These are phyloP conservation scores for Aphaenogaster floridana DNA, from an alignment of 1,140 invertebrate genomes.

Conservation along the genomic window DNA sequence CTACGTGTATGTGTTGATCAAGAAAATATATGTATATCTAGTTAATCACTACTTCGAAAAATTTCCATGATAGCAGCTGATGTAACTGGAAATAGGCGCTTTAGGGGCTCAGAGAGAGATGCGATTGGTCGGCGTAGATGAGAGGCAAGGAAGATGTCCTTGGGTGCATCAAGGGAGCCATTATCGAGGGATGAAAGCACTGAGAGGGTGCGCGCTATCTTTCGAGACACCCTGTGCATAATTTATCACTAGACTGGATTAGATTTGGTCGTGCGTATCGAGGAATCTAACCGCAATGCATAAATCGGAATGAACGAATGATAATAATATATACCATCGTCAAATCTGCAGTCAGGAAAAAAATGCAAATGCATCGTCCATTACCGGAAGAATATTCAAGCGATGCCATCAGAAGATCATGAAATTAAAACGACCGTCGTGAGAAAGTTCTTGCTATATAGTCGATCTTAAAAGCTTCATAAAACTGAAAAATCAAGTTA, in stretches of 20 bases:
- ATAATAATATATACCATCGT: constrained; percentile 68
- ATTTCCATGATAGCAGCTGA: constrained; percentile 11
- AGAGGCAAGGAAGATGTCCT: constrained; percentile 64
- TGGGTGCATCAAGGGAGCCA: constrained; percentile 71
- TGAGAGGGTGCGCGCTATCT: constrained; percentile 58
- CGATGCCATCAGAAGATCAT: background rate
- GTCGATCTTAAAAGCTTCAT: background rate
- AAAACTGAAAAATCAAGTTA: background rate
- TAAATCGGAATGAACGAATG: constrained; percentile 30
- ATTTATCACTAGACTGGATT: constrained; percentile 74
- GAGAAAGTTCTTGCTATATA: background rate
- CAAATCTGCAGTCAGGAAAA: constrained; percentile 11
- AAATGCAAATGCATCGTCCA: background rate
- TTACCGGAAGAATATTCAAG: constrained; percentile 39
- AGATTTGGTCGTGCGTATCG: constrained; percentile 68
- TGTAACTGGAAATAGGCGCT: constrained; percentile 31
- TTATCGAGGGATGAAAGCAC: constrained; percentile 74
- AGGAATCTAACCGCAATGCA: constrained; percentile 43
- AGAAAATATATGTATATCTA: background rate
- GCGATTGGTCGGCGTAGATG: constrained; percentile 66
- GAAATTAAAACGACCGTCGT: background rate
- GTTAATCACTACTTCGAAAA: background rate
- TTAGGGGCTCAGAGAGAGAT: constrained; percentile 16
- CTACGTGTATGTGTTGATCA: background rate
- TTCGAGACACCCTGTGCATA: constrained; percentile 71